Conservation (phyloP, 2,797 vertebrate genomes). For the Premnoplex brunnescens region DNA sequence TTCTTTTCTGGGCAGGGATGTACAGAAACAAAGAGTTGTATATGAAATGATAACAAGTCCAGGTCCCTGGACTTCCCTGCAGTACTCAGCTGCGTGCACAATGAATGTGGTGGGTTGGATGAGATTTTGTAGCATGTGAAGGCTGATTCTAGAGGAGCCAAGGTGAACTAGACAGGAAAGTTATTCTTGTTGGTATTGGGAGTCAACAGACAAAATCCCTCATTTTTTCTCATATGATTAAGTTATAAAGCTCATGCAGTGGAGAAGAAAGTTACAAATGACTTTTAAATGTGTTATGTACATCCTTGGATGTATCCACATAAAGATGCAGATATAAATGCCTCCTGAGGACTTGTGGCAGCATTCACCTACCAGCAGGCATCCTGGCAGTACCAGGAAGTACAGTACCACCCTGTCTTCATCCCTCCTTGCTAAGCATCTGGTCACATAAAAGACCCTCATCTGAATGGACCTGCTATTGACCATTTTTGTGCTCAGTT, state of each 20-base stretch:
- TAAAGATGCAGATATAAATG: neutral
- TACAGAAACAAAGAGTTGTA: neutral
- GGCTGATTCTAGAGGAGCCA: neutral
- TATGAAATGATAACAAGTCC: neutral
- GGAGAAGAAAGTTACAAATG: neutral
- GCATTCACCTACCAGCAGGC: neutral
- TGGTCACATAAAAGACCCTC: neutral
- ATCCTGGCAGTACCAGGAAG: neutral
- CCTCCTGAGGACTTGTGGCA: neutral
- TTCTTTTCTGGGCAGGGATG: neutral
- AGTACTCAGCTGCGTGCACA: neutral
- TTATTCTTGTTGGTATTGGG: neutral
- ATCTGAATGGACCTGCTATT: neutral
- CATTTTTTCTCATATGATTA: neutral
- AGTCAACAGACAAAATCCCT: rapidly evolving
- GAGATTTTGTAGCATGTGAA: neutral
- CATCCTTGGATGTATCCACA: neutral
- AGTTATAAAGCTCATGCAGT: neutral
- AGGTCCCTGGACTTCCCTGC: neutral
- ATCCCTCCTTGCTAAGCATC: neutral
- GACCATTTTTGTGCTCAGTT: neutral
- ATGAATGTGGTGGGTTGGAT: rapidly evolving
- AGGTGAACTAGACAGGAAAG: rapidly evolving
- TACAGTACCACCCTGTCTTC: neutral
- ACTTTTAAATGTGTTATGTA: neutral